Percentiles rank a stretch among this genome's conserved stretches.
These are phyloP conservation scores for Molossus alvarezi DNA, from an alignment of 2,797 vertebrate genomes.

Conservation along the genomic window DNA sequence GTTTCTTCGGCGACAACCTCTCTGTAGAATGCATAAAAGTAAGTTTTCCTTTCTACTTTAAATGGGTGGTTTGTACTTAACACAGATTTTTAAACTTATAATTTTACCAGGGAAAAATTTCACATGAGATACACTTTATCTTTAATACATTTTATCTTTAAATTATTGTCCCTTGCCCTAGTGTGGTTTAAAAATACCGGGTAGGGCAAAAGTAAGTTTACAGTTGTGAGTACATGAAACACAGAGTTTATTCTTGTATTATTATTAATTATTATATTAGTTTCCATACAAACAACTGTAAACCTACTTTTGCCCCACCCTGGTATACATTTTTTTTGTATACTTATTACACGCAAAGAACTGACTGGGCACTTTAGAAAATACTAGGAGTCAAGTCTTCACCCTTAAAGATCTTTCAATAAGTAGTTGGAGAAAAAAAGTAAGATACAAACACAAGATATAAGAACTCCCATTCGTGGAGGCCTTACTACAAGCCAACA, in stretches of 20 bases:
- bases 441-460: constrained; percentile 39
- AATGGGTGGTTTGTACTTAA: background rate
- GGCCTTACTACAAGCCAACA: background rate
- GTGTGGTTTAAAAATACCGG: background rate
- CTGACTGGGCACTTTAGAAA: background rate
- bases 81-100: constrained; percentile 2
- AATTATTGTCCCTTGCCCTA: constrained; percentile 20
- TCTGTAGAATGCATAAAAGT: constrained; percentile 80
- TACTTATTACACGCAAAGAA: background rate
- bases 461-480: background rate
- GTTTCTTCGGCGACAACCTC: constrained; percentile 78
- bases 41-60: background rate
- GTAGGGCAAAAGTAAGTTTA: background rate
- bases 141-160: constrained; percentile 48
- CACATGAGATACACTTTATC: background rate
- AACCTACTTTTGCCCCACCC: background rate
- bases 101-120: constrained; percentile 41
- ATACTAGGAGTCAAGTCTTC: constrained; percentile 37
- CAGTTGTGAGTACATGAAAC: background rate
- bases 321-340: background rate
- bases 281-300: background rate
- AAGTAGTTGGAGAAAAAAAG: background rate
- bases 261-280: background rate
- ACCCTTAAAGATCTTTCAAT: constrained; percentile 23
- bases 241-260: background rate